A percentile compares a stretch with the other conserved stretches of the same genome.
Conservation (phyloP, 2,888 invertebrate genomes). For the Zeuzera pyrina region DNA sequence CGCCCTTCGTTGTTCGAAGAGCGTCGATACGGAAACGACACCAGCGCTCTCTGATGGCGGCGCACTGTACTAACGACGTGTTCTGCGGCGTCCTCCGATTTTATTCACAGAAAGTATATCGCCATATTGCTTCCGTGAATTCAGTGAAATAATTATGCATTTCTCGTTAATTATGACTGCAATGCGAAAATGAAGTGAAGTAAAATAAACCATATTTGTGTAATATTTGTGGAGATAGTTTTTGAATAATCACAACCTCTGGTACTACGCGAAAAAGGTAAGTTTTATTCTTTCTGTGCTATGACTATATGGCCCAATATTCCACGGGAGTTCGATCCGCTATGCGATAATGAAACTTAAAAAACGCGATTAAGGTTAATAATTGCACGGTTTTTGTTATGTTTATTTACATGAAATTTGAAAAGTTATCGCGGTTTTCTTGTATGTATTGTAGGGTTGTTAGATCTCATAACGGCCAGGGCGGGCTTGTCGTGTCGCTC, state of each 20-base stretch:
- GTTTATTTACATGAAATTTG: constrained; percentile 74
- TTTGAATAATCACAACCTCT: constrained; percentile 37
- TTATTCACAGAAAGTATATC: constrained; percentile 71
- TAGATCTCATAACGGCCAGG: constrained; percentile 40
- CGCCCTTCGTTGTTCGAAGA: constrained; percentile 24
- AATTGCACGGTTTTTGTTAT: constrained; percentile 74
- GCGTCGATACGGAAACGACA: constrained; percentile 61
- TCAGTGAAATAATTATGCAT: constrained; percentile 63
- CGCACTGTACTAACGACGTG: constrained; percentile 69
- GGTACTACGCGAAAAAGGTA: constrained; percentile 56
- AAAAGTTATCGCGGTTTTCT: constrained; percentile 71
- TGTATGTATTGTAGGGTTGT: constrained; percentile 38
- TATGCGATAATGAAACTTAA: constrained; percentile 76
- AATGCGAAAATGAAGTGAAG: constrained; percentile 64
- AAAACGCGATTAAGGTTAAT: constrained; percentile 75
- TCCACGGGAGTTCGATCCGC: constrained; percentile 74
- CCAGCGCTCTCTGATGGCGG: constrained; percentile 50
- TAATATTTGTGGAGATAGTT: constrained; percentile 38
- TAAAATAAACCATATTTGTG: constrained; percentile 43
- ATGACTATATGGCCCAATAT: constrained; percentile 75
- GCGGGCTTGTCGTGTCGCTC: constrained; percentile 52
- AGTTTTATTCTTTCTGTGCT: constrained; percentile 67
- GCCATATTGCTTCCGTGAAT: constrained; percentile 73
- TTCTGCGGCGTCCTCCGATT: constrained; percentile 72
- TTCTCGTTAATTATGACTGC: constrained; percentile 68